A percentile compares a stretch with the other conserved stretches of the same genome.
Evolutionary conservation across 2,113 vertebrate genomes (phyloP).

Genomic region (Edolisoma coerulescens): DNA sequence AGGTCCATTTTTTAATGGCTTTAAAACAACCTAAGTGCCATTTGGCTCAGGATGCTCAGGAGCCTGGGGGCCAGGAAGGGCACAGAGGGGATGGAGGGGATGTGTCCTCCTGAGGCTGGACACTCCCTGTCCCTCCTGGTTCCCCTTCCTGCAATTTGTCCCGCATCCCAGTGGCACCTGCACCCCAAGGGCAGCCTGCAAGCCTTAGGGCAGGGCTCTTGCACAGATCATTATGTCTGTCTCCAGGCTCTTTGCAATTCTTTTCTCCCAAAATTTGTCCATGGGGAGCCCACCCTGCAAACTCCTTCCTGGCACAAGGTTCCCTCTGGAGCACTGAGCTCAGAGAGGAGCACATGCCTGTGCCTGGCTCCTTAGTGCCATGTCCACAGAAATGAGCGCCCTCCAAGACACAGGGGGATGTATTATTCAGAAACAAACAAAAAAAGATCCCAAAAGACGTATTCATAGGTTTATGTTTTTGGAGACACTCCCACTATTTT

Average conservation of each 20-base stretch:
- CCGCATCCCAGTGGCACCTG: background rate
- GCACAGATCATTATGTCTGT: background rate
- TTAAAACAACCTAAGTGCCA: background rate
- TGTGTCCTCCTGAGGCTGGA: background rate
- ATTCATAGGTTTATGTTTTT: background rate
- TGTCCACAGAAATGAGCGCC: background rate
- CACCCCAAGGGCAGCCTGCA: background rate
- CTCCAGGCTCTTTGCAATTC: background rate
- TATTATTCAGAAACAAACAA: background rate
- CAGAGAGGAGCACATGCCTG: background rate
- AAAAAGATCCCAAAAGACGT: background rate
- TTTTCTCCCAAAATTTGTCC: background rate
- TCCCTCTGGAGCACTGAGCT: fast-evolving
- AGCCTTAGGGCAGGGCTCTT: background rate
- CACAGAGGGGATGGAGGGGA: background rate
- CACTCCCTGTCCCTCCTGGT: background rate
- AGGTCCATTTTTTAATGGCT: background rate
- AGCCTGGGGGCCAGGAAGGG: background rate
- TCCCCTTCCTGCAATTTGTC: background rate
- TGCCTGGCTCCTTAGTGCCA: background rate
- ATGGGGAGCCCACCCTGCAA: background rate
- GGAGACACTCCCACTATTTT: background rate
- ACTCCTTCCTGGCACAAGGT: background rate
- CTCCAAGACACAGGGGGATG: background rate
- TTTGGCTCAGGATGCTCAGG: background rate